Percentiles rank a stretch among this genome's conserved stretches.
Evolutionary conservation across 2,113 vertebrate genomes (phyloP).

Genomic region (Gasterosteus nipponicus): DNA sequence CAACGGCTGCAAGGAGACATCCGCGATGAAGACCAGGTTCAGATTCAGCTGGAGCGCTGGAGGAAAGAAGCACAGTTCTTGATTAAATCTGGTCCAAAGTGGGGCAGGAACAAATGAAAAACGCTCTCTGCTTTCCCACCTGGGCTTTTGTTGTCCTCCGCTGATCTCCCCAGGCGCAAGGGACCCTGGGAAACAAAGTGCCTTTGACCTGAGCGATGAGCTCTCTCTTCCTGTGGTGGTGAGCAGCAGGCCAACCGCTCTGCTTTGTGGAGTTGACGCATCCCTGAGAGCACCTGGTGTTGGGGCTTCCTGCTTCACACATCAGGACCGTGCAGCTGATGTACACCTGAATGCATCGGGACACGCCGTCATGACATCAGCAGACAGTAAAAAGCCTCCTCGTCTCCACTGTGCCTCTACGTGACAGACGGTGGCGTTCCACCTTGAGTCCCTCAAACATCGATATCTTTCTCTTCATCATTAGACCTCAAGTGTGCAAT

Average conservation of each 20-base stretch:
- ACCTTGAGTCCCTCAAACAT: too few species aligned
- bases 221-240: conserved; percentile 43
- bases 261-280: conserved; percentile 40
- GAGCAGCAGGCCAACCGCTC: not conserved
- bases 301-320: conserved; percentile 64
- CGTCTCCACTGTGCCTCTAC: too few species aligned
- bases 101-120: not conserved
- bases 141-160: conserved; percentile 12
- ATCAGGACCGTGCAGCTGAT: conserved; percentile 74
- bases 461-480: too few species aligned
- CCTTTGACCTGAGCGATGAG: conserved; percentile 48
- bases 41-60: conserved; percentile 55
- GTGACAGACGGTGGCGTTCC: too few species aligned
- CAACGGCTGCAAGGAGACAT: conserved; percentile 63
- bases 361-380: not conserved
- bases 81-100: not conserved
- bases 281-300: conserved; percentile 71
- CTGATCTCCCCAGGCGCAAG: conserved; percentile 60
- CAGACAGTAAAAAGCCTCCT: not conserved
- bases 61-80: conserved; percentile 7
- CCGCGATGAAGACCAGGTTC: conserved; percentile 72
- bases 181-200: conserved; percentile 82
- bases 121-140: conserved; percentile 30
- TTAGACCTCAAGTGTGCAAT: not conserved
- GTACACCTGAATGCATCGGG: conserved; percentile 60